A percentile compares a stretch with the other conserved stretches of the same genome.
Evolutionary conservation across 1,140 invertebrate species (phyloP).

Genomic region (Saxidomus purpurata): DNA sequence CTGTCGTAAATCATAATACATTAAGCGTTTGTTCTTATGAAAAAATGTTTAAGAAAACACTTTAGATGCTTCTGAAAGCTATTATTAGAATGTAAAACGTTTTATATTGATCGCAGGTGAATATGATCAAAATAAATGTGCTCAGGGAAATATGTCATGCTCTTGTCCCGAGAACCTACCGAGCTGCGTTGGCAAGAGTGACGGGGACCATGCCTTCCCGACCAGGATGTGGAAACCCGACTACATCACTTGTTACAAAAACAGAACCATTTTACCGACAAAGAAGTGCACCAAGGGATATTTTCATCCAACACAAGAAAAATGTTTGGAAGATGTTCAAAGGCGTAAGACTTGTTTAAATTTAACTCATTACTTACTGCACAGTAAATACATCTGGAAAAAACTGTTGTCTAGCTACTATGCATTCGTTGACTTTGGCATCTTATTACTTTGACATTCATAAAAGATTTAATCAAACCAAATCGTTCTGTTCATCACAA

Average conservation of each 20-base stretch:
- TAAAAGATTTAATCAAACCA: no score
- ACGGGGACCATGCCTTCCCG: constrained; percentile 64
- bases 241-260: constrained; percentile 64
- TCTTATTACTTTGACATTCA: no score
- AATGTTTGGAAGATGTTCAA: constrained; percentile 50
- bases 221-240: constrained; percentile 25
- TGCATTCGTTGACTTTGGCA: no score
- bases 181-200: constrained; percentile 58
- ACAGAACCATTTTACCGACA: constrained; percentile 65
- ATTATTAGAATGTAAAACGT: no score
- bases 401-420: no score
- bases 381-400: no score
- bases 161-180: constrained; percentile 61
- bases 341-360: background rate
- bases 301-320: constrained; percentile 60
- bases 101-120: constrained; percentile 73
- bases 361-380: background rate
- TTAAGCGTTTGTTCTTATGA: no score
- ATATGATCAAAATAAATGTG: constrained; percentile 73
- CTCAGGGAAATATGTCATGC: constrained; percentile 60
- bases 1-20: no score
- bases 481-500: no score
- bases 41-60: no score
- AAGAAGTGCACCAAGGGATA: constrained; percentile 56
- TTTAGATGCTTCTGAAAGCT: no score